phyloP scores from a whole-genome alignment of 2,888 invertebrate genomes.

The Machimus rusticus region DNA sequence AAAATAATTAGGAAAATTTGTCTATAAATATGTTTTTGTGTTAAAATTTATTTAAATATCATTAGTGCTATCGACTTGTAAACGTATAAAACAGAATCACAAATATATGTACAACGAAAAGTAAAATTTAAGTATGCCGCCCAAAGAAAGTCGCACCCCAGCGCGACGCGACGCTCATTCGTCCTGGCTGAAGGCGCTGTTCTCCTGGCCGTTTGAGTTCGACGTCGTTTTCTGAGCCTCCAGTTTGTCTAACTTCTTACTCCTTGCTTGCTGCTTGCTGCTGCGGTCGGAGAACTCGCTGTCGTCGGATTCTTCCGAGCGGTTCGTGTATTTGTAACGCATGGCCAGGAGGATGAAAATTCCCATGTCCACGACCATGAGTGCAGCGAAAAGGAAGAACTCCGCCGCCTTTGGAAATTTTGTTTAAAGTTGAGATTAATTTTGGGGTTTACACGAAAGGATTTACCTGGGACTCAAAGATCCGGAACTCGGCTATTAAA shows the following conservation, averaged over 20 bases:
- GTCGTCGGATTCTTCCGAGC: slow-evolving; percentile 57
- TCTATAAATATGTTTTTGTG: not conserved
- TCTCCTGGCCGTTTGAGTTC: not conserved
- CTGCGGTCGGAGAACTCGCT: not conserved
- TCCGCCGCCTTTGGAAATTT: slow-evolving; percentile 74
- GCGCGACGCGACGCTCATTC: not conserved
- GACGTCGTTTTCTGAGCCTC: not conserved
- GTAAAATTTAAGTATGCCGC: not conserved
- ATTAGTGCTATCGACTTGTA: not conserved
- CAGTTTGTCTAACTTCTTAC: not conserved
- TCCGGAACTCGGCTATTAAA: slow-evolving; percentile 63
- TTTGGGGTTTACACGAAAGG: not conserved
- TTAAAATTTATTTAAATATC: not conserved
- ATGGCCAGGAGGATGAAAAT: slow-evolving; percentile 82
- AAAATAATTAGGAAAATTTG: not conserved
- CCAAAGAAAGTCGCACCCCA: not conserved
- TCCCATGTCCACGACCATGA: slow-evolving; percentile 85
- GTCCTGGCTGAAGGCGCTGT: not conserved
- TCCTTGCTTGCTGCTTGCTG: not conserved
- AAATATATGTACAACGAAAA: not conserved
- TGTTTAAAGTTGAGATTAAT: not conserved
- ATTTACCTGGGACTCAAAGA: slow-evolving; percentile 56
- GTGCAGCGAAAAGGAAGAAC: slow-evolving; percentile 84
- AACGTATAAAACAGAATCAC: not conserved
- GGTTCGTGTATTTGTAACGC: slow-evolving; percentile 73